phyloP scores from a whole-genome alignment of 2,113 vertebrate species.

The Monopterus albus region DNA sequence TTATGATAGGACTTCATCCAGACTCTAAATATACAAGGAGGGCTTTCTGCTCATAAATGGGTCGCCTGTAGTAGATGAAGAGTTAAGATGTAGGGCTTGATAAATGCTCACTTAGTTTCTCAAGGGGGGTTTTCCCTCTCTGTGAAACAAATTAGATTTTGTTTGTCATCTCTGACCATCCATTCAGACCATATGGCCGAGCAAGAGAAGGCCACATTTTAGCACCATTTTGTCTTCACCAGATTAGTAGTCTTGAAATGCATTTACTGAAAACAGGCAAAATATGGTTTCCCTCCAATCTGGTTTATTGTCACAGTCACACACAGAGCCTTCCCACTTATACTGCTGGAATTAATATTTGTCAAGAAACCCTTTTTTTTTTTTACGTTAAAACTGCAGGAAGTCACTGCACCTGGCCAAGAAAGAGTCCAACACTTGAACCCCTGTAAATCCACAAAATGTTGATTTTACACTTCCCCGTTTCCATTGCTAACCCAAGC shows the following conservation, averaged over 20 bases:
- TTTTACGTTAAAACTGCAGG: constrained; percentile 16
- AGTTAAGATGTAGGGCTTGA: constrained; percentile 84
- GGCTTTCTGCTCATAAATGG: constrained; percentile 77
- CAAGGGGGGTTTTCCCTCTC: constrained; percentile 74
- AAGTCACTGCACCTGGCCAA: constrained; percentile 83
- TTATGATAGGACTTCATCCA: constrained; percentile 64
- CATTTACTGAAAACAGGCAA: constrained; percentile 76
- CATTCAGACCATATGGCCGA: constrained; percentile 45
- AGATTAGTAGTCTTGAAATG: constrained; percentile 87
- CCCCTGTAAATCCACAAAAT: not conserved
- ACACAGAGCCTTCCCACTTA: constrained; percentile 59
- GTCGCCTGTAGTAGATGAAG: constrained; percentile 86
- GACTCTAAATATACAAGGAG: constrained; percentile 54
- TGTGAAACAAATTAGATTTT: constrained; percentile 88
- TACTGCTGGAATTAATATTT: too few species aligned
- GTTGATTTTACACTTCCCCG: too few species aligned
- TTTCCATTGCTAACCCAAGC: not conserved
- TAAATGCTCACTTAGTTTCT: constrained; percentile 85
- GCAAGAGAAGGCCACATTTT: constrained; percentile 81
- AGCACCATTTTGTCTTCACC: constrained; percentile 74
- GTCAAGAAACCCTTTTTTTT: too few species aligned
- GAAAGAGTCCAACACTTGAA: too few species aligned
- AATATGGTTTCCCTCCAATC: constrained; percentile 73
- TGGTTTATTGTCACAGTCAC: constrained; percentile 69
- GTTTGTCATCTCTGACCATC: constrained; percentile 69